Evolutionary conservation across 2,888 invertebrate species (phyloP), one percentile per base, ranked within the genome.

Genomic region (Dicyrtoma fusca): DNA sequence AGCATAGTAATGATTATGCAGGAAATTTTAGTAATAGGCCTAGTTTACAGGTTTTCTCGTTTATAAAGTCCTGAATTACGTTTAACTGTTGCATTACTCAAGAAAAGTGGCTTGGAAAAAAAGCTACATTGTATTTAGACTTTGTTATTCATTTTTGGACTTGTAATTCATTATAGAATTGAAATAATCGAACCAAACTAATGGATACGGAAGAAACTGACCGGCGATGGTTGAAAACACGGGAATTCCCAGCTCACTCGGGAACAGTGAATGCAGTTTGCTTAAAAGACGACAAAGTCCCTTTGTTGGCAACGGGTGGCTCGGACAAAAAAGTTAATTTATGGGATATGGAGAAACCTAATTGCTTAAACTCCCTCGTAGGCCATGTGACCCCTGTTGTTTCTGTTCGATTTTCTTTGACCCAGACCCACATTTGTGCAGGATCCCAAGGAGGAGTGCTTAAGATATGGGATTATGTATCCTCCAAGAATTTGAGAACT

Each of bases 281-380:
- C 45, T 25, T 23, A n/a, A n/a, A n/a, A n/a, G n/a, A n/a, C n/a
- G n/a, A n/a, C n/a, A n/a, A n/a, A n/a, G n/a, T n/a, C n/a, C 88
- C 92, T 82, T 94, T 95, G 65, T 87, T 95, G 83, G 94, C 92
- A 34, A 94, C 95, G 73, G 97, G 97, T 71, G 97, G 97, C 74
- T 95, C 96, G 83, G 97, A 97, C 86, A 92, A 94, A 83, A 95
- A 95, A 85, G 96, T 97, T 62, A 97, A 97, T 85, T 85, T 97
- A 77, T 97, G 97, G 97, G 94, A 95, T 11, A 91, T 96, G 77
- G 96, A 95, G 45, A 92, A 95, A 83, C 91, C 92, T 82, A 93
- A 92, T 83, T 95, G 95, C 85, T 92, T 97, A 82, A 93, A 97
- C 95, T 94, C 94, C 83, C 86, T 97, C 76, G 92, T 92, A 83